Base-by-base conservation (phyloP, 2,797 vertebrate species). In the Arnoldichthys spilopterus region DNA sequence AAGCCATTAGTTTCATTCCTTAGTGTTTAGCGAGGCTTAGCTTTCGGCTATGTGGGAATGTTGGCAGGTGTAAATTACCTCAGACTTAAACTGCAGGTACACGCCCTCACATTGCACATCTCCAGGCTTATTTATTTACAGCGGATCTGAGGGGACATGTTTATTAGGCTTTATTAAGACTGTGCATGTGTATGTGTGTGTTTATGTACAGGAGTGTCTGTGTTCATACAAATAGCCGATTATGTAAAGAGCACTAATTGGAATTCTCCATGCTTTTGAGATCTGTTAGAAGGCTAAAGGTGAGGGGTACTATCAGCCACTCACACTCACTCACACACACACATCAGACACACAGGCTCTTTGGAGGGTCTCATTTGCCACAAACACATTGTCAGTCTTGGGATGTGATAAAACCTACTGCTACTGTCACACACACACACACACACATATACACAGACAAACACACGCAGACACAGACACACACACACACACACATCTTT, bases 81-180 rank as follows among this genome's bases (percentile, higher is more conserved):
- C 70, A 5, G 63, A 51, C 70, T 74, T 34, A 34, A 53, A 45
- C 40, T 63, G 24, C 51, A 51, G 47, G 53, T 64, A 26, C 71
- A 54, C n/a, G n/a, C n/a, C n/a, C n/a, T n/a, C n/a, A 49, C 16
- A 58, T 37, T 49, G 64, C 53, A 24, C 56, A 18, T 45, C 47
- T 45, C 26, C 62, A 54, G 45, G 37, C 28, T 71, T 59, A 78
- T 78, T 77, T 63, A 68, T 72, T 82, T 68, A 75, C 28, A 64
- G 66, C 54, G 64, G 49, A 62, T 78, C 78, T 78, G 66, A 75
- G 45, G 66, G 70, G 56, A 18, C 26, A n/a, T 1, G 11, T 51
- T n/a, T n/a, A n/a, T 70, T 34, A 71, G 66, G 74, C 72, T 70
- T 47, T 45, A 70, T 78, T 74, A 63, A 22, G 61, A 37, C 13